Base-by-base conservation (phyloP, 2,113 vertebrate species). In the Austrofundulus limnaeus region DNA sequence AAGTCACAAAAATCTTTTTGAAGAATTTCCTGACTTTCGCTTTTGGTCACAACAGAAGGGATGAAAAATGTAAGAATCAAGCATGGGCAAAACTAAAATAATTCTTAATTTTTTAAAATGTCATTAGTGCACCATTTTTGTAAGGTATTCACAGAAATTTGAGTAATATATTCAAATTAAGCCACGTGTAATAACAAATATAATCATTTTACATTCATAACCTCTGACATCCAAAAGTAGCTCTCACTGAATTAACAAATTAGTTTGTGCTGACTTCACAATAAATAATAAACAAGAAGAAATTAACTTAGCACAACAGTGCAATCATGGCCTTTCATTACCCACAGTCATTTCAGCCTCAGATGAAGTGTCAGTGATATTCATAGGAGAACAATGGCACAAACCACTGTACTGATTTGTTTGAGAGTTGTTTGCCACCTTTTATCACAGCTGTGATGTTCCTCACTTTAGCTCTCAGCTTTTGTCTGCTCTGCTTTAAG, bases 391-490 rank as follows among this genome's bases (percentile, higher is more conserved):
- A 67, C 52, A 53, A 23, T 46, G 47, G 39, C 34, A 37, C 7
- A 11, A 47, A 70, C 24, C 23, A 39, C 54, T 46, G 56, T 20
- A 16, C 24, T 57, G 59, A 74, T 71, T 49, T 50, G 42, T 15
- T 34, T n/a, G 15, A 25, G 50, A 66, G 55, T 50, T 41, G 25
- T 11, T 49, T 23, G 25, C 37, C 34, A 54, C 34, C 38, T 58
- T 60, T 67, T 68, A 49, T 43, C 42, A 3, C 54, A 21, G 49
- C 70, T 21, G 65, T 51, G 45, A 66, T 59, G 46, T 41, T 45
- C 19, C 37, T 19, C 15, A 7, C 13, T 25, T 57, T 7, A 20
- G 21, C 21, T 70, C 34, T 61, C 54, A 68, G 50, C 45, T 51
- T 69, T 58, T 49, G 59, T 23, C 31, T 59, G 37, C 61, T 51